phyloP scores from a whole-genome alignment of 2,888 invertebrate species.

The Neoitamus cyanurus region DNA sequence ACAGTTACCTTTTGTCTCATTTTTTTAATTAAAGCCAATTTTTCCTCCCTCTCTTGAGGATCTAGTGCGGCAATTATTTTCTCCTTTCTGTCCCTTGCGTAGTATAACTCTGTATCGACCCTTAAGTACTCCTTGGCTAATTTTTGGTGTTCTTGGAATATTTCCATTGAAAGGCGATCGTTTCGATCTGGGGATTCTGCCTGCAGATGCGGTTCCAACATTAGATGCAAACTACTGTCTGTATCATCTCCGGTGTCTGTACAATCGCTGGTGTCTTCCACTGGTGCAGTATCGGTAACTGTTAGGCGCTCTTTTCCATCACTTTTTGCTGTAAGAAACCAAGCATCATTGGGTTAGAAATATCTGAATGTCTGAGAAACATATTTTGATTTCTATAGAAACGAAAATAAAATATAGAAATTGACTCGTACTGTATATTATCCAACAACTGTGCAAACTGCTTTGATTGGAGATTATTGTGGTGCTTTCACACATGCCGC shows the following conservation, averaged over 20 bases:
- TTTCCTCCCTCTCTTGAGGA: slow-evolving; percentile 61
- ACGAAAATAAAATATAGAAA: not conserved
- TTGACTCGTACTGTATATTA: slow-evolving; percentile 74
- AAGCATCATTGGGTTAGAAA: not conserved
- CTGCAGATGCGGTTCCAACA: slow-evolving; percentile 83
- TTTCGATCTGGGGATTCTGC: slow-evolving; percentile 86
- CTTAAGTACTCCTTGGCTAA: slow-evolving; percentile 89
- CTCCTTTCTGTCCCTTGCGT: slow-evolving; percentile 81
- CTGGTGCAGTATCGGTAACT: slow-evolving; percentile 63
- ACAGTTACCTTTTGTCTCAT: slow-evolving; percentile 62
- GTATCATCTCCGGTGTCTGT: slow-evolving; percentile 56
- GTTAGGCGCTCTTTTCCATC: slow-evolving; percentile 65
- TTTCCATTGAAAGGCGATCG: slow-evolving; percentile 81
- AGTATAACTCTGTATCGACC: slow-evolving; percentile 87
- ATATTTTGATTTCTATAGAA: not conserved
- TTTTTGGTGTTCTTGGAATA: slow-evolving; percentile 90
- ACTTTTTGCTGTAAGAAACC: slow-evolving; percentile 61
- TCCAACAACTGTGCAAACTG: slow-evolving; percentile 79
- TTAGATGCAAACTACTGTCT: slow-evolving; percentile 73
- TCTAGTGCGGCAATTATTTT: slow-evolving; percentile 72
- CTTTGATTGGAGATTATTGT: slow-evolving; percentile 73
- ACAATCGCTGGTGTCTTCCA: not conserved
- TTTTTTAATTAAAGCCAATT: slow-evolving; percentile 62
- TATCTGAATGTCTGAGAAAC: not conserved
- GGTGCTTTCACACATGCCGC: slow-evolving; percentile 70